A percentile compares a stretch with the other conserved stretches of the same genome.
phyloP scores from a whole-genome alignment of 2,113 vertebrate genomes.

The Gambusia holbrooki region DNA sequence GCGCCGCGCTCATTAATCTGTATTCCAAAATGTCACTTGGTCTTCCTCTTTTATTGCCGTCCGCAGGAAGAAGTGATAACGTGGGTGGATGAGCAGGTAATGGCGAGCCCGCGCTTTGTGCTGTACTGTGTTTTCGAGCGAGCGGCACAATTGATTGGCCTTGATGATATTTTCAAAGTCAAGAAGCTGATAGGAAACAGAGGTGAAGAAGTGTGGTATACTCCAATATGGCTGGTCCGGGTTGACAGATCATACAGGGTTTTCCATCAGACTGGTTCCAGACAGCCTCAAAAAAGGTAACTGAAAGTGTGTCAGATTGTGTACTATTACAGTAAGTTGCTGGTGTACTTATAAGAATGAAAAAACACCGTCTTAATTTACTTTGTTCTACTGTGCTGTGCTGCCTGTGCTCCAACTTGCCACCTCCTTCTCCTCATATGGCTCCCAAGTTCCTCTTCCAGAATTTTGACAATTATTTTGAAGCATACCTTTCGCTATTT shows the following conservation, averaged over 20 bases:
- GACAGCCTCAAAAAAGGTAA: no score
- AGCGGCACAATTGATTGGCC: slow-evolving; percentile 55
- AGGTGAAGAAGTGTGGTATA: background rate
- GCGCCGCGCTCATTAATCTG: slow-evolving; percentile 61
- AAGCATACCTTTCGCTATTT: background rate
- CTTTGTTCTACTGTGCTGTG: background rate
- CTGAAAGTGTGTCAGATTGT: background rate
- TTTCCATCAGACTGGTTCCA: background rate
- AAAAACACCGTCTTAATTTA: background rate
- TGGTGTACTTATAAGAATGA: background rate
- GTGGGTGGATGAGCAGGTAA: slow-evolving; percentile 57
- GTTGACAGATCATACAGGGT: background rate
- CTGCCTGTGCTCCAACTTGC: background rate
- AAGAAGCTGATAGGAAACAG: slow-evolving; percentile 9
- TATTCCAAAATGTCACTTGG: slow-evolving; percentile 57
- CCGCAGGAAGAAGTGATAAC: slow-evolving; percentile 5
- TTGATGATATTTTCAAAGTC: slow-evolving; percentile 58
- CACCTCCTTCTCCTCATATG: background rate
- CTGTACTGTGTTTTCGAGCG: slow-evolving; percentile 19
- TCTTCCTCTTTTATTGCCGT: slow-evolving; percentile 6
- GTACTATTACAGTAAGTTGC: background rate
- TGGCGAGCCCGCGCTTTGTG: slow-evolving; percentile 28
- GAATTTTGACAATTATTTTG: background rate
- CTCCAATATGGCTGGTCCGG: background rate
- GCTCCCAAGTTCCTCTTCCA: no score